Evolutionary conservation across 1,140 invertebrate genomes (phyloP).

Genomic region (Drosophila subobscura): DNA sequence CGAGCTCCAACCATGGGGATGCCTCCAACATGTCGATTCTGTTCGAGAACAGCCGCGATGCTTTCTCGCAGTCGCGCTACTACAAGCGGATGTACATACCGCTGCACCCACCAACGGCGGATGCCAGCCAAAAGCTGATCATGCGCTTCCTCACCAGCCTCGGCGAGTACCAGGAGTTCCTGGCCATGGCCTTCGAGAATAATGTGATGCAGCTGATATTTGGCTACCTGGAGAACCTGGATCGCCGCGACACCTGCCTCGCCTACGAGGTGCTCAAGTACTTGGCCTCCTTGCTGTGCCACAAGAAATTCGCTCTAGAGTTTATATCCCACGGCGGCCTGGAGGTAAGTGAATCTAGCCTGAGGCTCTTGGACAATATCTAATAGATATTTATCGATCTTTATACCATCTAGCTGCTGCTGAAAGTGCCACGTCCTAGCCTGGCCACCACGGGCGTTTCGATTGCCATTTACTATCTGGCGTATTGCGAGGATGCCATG

Average conservation of each 20-base stretch:
- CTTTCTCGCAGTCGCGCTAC: conserved; percentile 58
- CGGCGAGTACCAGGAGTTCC: conserved; percentile 98
- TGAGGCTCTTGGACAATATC: not conserved
- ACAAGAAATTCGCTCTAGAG: conserved; percentile 98
- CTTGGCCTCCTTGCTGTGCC: conserved; percentile 95
- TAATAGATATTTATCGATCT: not conserved
- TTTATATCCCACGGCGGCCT: conserved; percentile 94
- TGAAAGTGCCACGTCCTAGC: conserved; percentile 95
- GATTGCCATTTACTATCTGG: conserved; percentile 97
- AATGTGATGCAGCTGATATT: conserved; percentile 95
- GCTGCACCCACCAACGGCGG: conserved; percentile 93
- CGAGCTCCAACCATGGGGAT: conserved; percentile 35
- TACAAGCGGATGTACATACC: conserved; percentile 86
- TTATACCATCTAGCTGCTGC: conserved; percentile 85
- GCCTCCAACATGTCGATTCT: conserved; percentile 74
- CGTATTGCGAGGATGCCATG: conserved; percentile 99
- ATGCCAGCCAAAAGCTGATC: conserved; percentile 96
- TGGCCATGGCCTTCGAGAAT: conserved; percentile 95
- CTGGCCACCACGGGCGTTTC: conserved; percentile 98
- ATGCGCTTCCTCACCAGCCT: conserved; percentile 96
- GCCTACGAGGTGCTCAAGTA: conserved; percentile 98
- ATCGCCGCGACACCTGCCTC: conserved; percentile 94
- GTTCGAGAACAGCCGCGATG: conserved; percentile 79
- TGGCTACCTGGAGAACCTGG: conserved; percentile 94
- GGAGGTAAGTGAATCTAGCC: conserved; percentile 84